phyloP scores from a whole-genome alignment of 2,888 invertebrate species.

The Spilarctia lutea region DNA sequence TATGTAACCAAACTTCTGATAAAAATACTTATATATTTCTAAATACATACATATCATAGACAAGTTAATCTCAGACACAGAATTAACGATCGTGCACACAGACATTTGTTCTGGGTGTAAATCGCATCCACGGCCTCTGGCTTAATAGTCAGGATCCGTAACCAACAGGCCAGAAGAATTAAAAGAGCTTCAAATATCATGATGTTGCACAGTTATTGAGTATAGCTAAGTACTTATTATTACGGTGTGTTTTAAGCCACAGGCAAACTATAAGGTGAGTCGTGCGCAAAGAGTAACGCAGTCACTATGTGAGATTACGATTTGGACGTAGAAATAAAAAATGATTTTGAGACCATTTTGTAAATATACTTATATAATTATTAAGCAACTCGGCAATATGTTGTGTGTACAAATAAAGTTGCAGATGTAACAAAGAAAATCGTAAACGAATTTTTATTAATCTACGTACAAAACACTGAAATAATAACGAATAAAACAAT shows the following conservation, averaged over 20 bases:
- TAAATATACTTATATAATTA: too few relatives aligned
- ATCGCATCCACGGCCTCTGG: too few relatives aligned
- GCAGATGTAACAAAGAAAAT: not conserved
- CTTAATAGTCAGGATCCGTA: too few relatives aligned
- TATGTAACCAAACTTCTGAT: too few relatives aligned
- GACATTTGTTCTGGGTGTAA: too few relatives aligned
- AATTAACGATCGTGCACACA: too few relatives aligned
- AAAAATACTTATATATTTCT: too few relatives aligned
- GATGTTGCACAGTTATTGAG: not conserved
- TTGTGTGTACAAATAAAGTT: not conserved
- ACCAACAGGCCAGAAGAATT: not conserved
- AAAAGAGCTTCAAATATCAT: not conserved
- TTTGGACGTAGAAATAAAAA: not conserved
- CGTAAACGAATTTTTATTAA: not conserved
- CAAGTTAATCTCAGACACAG: too few relatives aligned
- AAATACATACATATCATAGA: too few relatives aligned
- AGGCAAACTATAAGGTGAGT: not conserved
- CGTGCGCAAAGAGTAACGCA: not conserved
- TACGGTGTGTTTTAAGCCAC: not conserved
- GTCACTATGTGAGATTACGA: not conserved
- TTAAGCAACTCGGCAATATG: too few relatives aligned
- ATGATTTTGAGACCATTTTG: too few relatives aligned
- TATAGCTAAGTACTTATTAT: not conserved
- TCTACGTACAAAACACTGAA: not conserved
- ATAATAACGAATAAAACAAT: not conserved